These are phyloP conservation scores for Aurelia sp. DNA, from an alignment of 30 jellyfish, hydroid and myxozoan species.

Conservation along the genomic window DNA sequence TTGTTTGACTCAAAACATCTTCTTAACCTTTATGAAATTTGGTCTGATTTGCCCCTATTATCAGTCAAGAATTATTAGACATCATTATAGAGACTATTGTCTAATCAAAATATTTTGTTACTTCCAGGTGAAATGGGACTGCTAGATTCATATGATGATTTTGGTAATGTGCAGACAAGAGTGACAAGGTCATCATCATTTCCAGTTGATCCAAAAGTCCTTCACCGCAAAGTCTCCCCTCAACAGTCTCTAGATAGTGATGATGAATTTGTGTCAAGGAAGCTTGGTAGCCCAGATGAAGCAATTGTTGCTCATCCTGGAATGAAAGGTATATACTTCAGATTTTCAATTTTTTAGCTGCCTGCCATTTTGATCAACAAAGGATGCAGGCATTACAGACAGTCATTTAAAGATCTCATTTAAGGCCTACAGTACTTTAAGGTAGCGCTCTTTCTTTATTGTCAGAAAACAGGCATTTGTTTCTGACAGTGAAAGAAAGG, in stretches of 20 bases:
- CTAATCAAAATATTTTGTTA: not conserved
- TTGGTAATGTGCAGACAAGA: slow-evolving; percentile 67
- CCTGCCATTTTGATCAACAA: not conserved
- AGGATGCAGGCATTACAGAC: not conserved
- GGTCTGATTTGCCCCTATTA: too few relatives aligned
- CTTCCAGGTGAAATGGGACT: slow-evolving; percentile 67
- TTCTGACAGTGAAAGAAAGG: too few relatives aligned
- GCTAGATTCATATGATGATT: slow-evolving; percentile 71
- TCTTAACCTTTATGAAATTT: too few relatives aligned
- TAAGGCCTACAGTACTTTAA: too few relatives aligned
- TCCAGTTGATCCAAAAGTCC: slow-evolving; percentile 91
- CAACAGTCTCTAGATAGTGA: slow-evolving; percentile 98
- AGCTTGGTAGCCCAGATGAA: slow-evolving; percentile 67
- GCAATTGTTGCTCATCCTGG: slow-evolving; percentile 79
- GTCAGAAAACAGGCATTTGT: too few relatives aligned
- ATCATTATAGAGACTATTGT: too few relatives aligned
- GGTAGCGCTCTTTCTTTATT: too few relatives aligned
- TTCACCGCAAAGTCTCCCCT: slow-evolving; percentile 90
- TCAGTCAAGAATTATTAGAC: too few relatives aligned
- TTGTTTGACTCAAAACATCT: too few relatives aligned
- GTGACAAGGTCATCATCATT: slow-evolving; percentile 89
- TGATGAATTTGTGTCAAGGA: slow-evolving; percentile 77
- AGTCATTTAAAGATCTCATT: too few relatives aligned
- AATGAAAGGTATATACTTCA: slow-evolving; percentile 93
- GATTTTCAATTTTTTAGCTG: not conserved